Conservation (phyloP, 1,140 invertebrate species). For the Formica selysi region DNA sequence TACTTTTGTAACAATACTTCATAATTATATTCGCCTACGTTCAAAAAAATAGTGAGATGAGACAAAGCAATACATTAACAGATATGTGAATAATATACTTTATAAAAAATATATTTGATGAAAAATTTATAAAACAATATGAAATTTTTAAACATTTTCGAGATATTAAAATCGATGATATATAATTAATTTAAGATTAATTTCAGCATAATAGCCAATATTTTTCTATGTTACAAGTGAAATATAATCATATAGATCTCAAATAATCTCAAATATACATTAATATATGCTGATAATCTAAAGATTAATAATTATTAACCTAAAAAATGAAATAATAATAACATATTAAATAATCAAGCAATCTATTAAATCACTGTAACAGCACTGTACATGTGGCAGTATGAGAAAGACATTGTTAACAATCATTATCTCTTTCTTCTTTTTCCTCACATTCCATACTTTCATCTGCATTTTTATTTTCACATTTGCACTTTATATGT, state of each 20-base stretch:
- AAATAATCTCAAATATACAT: conserved; percentile 1
- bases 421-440: neutral
- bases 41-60: neutral
- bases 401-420: neutral
- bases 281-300: neutral
- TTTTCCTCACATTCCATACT: neutral
- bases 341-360: neutral
- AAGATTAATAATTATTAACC: neutral
- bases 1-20: neutral
- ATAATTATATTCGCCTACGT: neutral
- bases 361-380: neutral
- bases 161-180: neutral
- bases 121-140: neutral
- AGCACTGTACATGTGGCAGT: neutral
- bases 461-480: conserved; percentile 17
- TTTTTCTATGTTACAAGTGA: neutral
- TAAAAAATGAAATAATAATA: conserved; percentile 4
- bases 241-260: neutral
- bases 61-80: neutral
- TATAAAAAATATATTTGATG: neutral
- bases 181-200: neutral
- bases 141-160: conserved; percentile 3
- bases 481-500: conserved; percentile 24
- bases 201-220: neutral
- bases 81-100: neutral